Base-by-base conservation (phyloP, 2,797 vertebrate genomes). In the Acanthurus lineatus region DNA sequence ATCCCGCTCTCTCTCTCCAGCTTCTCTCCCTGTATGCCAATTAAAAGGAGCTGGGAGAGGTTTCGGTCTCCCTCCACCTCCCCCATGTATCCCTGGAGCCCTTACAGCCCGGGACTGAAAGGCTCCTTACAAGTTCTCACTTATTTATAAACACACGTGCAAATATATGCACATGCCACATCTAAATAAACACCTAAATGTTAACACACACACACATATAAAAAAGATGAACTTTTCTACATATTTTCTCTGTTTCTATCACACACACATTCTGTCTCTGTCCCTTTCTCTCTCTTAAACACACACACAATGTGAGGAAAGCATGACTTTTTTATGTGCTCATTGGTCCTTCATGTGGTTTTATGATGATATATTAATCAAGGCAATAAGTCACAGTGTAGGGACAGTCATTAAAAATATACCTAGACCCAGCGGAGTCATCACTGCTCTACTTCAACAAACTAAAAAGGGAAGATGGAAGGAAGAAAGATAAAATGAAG, bases 361-460 rank as follows among this genome's bases (percentile, higher is more conserved):
- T 93, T 95, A 91, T 95, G 92, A 96, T 94, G 89, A 94, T 91
- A 94, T 94, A 95, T 95, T 95, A 92, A 95, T 95, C 91, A 94
- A 93, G 91, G 87, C 66, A 79, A 86, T 76, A 84, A 81, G 79
- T 87, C 84, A 86, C 83, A 71, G 73, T 22, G 74, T 66, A 62
- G 87, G 89, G 91, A 86, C 86, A 73, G 79, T 79, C 86, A 91
- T 93, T 93, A 89, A 89, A 93, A 86, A 85, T 90, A 89, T 66
- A 91, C 82, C 71, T 84, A 79, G 69, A 85, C 87, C 79, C 87
- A 81, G 67, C 54, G 72, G 86, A 91, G 79, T 76, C 79, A 78
- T 85, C 72, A 85, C 49, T 72, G 40, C 65, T 78, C 65, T 53
- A 73, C 63, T 86, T 87, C 76, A 82, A 84, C 67, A 71, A 58